Base-by-base conservation (phyloP, 2,888 invertebrate genomes). In the Acanthacorydalis orientalis region DNA sequence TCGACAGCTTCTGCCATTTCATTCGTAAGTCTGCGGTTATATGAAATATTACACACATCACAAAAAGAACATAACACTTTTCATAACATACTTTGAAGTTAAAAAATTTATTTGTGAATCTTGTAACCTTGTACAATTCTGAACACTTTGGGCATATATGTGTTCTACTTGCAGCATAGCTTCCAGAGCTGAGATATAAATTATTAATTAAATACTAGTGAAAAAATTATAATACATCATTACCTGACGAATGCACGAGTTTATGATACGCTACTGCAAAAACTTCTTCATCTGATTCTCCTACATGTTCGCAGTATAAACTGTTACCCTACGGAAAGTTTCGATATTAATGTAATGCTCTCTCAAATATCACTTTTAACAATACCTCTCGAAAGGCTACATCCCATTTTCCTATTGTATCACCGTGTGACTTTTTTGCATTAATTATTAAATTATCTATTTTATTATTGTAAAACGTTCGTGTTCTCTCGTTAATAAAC, bases 1-100 rank as follows among this genome's bases (percentile, higher is more conserved):
- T 84, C 80, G 41, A 93, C 77, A 46, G 88, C 87, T 38, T 78
- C 72, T 54, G 87, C 83, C 90, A 93, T 92, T 70, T 93, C 93
- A 56, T 81, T 76, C 38, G 83, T 83, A 70, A 91, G 90, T 46
- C 84, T 83, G 7, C 23, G 6, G 23, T 23, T 23, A 23, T 23
- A 23, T 23, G 23, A 23, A 23, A 23, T 2, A 23, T 23, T 23
- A 23, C 23, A 23, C 23, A 23, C 23, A 33, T 11, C 10, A 47
- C 43, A 32, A 31, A 50, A 43, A 49, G 9, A 14, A 11, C 12
- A 11, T 41, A 15, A 10, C 12, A 14, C 3, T 15, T 40, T 12
- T 15, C 10, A 14, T 50, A 31, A 52, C 55, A 52, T 56, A 73
- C 81, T 71, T 74, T 53, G 77, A 72, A 32, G 83, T 83, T 4